Percentiles rank a stretch among this genome's conserved stretches.
Evolutionary conservation across 2,113 vertebrate genomes (phyloP).

Genomic region (Lichenostomus cassidix): DNA sequence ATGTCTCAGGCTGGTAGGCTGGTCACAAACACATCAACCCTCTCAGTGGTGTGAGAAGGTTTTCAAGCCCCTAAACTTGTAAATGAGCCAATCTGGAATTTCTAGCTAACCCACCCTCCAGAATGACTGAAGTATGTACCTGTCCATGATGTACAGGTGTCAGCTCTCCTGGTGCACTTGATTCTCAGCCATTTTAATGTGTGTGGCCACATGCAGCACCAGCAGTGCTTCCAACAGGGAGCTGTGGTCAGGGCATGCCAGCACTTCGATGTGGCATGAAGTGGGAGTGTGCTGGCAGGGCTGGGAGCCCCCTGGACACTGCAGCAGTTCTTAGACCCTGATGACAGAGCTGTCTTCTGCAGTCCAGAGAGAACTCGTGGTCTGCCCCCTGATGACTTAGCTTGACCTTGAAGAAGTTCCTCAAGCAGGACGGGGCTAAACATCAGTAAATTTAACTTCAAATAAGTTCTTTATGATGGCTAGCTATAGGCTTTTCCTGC

Average conservation of each 20-base stretch:
- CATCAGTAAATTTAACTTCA: not conserved
- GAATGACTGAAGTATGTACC: not conserved
- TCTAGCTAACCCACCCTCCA: not conserved
- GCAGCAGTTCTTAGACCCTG: not conserved
- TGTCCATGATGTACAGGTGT: not conserved
- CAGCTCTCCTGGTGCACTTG: not conserved
- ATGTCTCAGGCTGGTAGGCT: not conserved
- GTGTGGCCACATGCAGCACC: not conserved
- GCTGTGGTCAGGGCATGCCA: not conserved
- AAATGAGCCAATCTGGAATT: not conserved
- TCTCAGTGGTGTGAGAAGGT: not conserved
- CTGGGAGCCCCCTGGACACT: not conserved
- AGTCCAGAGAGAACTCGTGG: not conserved
- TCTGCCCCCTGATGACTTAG: not conserved
- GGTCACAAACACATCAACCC: not conserved
- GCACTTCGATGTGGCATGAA: not conserved
- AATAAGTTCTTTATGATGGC: not conserved
- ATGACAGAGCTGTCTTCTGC: not conserved
- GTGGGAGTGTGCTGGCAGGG: not conserved
- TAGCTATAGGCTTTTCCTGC: not conserved
- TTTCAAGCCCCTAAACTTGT: not conserved
- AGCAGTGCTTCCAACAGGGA: not conserved
- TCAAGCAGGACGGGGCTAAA: not conserved
- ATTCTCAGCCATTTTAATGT: not conserved
- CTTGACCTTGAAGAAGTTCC: not conserved